Conservation (phyloP, 1,140 invertebrate species). For the Plodia interpunctella region DNA sequence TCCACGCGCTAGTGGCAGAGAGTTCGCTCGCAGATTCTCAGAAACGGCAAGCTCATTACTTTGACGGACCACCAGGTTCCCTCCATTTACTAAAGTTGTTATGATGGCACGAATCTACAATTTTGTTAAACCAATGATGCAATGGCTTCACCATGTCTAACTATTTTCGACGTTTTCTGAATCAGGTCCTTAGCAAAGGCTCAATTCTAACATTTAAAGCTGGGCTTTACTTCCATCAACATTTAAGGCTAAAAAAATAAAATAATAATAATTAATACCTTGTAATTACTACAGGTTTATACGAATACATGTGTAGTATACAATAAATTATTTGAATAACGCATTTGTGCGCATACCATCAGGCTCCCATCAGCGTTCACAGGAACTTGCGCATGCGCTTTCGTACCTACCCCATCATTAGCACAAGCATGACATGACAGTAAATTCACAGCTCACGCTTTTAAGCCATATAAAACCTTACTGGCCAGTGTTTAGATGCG, state of each 20-base stretch:
- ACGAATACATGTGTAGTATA: no score
- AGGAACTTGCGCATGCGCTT: constrained; percentile 26
- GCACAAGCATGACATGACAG: constrained; percentile 8
- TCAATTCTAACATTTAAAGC: no score
- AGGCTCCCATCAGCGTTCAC: constrained; percentile 15
- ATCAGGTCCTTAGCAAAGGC: no score
- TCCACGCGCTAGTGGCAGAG: not conserved
- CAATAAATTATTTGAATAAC: no score
- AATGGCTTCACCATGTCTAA: not conserved
- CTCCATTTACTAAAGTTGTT: not conserved
- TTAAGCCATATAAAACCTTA: not conserved
- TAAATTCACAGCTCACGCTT: not conserved
- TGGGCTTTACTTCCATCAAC: no score
- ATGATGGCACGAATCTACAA: not conserved
- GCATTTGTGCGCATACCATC: not conserved
- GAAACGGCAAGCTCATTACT: constrained; percentile 3
- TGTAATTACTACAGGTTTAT: no score
- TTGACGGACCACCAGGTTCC: constrained; percentile 1
- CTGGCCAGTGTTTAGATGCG: not conserved
- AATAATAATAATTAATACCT: no score
- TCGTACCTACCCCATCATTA: constrained; percentile 25
- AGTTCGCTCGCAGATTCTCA: not conserved
- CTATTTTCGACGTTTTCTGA: no score
- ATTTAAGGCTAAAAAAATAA: no score
- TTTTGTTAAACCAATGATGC: no score